Percentiles rank a stretch among this genome's conserved stretches.
phyloP scores from a whole-genome alignment of 2,797 vertebrate species.

The Thaleichthys pacificus region DNA sequence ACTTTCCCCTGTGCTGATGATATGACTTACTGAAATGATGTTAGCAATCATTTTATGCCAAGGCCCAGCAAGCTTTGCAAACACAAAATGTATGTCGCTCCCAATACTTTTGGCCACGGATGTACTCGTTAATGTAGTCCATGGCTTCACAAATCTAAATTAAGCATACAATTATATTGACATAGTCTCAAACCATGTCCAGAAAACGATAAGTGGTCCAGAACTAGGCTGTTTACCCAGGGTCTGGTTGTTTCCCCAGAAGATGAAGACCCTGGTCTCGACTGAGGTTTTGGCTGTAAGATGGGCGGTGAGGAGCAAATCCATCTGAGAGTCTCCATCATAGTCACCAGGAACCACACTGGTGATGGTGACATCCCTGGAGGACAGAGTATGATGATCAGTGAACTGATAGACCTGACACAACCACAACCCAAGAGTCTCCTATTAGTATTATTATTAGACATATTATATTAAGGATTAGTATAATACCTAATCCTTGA shows the following conservation, averaged over 20 bases:
- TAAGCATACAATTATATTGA: neutral
- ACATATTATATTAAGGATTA: neutral
- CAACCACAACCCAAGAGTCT: neutral
- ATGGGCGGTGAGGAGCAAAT: conserved; percentile 86
- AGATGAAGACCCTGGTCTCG: conserved; percentile 75
- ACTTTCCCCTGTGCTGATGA: too few relatives aligned
- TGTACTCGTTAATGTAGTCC: neutral
- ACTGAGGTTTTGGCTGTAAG: conserved; percentile 32
- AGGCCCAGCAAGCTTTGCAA: too few relatives aligned
- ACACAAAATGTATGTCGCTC: too few relatives aligned
- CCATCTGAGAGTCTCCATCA: conserved; percentile 98
- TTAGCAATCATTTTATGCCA: too few relatives aligned
- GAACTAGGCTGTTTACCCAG: conserved; percentile 74
- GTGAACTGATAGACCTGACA: neutral
- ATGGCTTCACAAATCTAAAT: too few relatives aligned
- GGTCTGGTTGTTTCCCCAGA: conserved; percentile 94
- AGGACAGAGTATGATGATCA: neutral
- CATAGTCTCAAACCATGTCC: neutral
- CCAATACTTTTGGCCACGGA: too few relatives aligned
- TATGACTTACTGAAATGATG: too few relatives aligned
- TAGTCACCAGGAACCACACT: conserved; percentile 97
- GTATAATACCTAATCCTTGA: neutral
- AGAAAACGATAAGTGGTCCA: neutral
- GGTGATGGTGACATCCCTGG: conserved; percentile 79
- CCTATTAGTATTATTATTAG: neutral